Conservation (phyloP, 2,888 invertebrate species). For the Bombyx huttoni region DNA sequence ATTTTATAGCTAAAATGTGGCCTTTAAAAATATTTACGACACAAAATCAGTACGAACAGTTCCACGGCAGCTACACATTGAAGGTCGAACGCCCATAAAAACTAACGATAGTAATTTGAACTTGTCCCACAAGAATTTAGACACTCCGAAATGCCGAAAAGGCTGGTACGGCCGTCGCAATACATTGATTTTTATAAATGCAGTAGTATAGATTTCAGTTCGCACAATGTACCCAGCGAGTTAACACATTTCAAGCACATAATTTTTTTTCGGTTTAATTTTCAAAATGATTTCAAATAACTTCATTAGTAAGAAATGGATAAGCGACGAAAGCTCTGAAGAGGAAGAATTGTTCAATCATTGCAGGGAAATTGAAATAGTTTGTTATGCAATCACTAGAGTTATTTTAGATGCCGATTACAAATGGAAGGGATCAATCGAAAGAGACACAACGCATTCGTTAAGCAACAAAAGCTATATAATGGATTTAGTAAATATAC, state of each 20-base stretch:
- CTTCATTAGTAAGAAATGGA: conserved; percentile 60
- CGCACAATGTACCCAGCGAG: conserved; percentile 38
- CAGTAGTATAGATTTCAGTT: conserved; percentile 30
- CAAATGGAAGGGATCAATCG: conserved; percentile 52
- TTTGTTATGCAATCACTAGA: conserved; percentile 57
- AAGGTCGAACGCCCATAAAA: conserved; percentile 50
- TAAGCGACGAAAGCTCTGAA: conserved; percentile 66
- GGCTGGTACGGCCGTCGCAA: conserved; percentile 51
- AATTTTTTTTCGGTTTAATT: conserved; percentile 17
- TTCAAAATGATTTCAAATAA: conserved; percentile 35
- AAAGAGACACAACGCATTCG: conserved; percentile 32
- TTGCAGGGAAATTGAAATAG: conserved; percentile 63
- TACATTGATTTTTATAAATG: conserved; percentile 54
- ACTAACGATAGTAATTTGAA: conserved; percentile 39
- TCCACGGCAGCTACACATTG: conserved; percentile 20
- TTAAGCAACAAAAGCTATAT: conserved; percentile 57
- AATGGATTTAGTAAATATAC: conserved; percentile 65
- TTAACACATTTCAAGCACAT: conserved; percentile 20
- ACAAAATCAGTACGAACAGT: neutral
- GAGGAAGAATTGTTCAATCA: conserved; percentile 61
- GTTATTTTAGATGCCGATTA: conserved; percentile 58
- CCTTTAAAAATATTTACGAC: too few species aligned
- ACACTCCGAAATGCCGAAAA: conserved; percentile 15
- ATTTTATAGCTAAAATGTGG: too few species aligned
- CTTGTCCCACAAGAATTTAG: conserved; percentile 46